Evolutionary conservation across 2,888 invertebrate genomes (phyloP), one percentile per base, ranked within the genome.

Genomic region (Pinctada fucata): DNA sequence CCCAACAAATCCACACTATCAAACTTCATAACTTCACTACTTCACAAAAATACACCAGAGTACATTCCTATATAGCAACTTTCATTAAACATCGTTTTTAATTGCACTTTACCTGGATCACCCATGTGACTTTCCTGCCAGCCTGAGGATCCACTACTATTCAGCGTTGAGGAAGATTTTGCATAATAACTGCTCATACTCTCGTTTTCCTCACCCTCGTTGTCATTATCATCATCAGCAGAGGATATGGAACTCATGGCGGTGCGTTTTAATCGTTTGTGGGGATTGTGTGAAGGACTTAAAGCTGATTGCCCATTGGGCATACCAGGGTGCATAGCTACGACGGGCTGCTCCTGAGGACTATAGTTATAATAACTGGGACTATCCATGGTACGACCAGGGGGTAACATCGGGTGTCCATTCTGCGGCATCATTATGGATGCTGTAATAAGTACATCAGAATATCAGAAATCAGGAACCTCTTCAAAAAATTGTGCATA

Each of bases 381-480:
- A 93, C 95, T 96, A 94, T 97, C 96, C 93, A 96, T 94, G 94
- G 96, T 96, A 91, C 96, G 96, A 90, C 95, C 95, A 93, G 95
- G 95, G 92, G 95, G 94, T 94, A 95, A 81, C 88, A 90, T 89
- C 3, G 86, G 84, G 76, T 91, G 90, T 75, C 87, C 88, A 79
- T 94, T 94, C 88, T 94, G 96, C 85, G 96, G 95, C 88, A 91
- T 97, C 93, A 98, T 95, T 92, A 98, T 98, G 91, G 98, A 98
- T 88, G 97, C 98, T 98, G 95, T 89, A 83, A 77, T n/a, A 79
- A 68, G 65, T 95, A 94, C 91, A 91, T 89, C 90, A 72, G 45
- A 0, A 6, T 10, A 72, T 69, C 13, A 13, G 13, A 69, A 31
- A 31, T 31, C 31, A 31, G 31, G 31, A 31, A 31, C 31, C 31